phyloP scores from a whole-genome alignment of 37 sponge, comb jelly and placozoan genomes.

The Hormiphora californensis region DNA sequence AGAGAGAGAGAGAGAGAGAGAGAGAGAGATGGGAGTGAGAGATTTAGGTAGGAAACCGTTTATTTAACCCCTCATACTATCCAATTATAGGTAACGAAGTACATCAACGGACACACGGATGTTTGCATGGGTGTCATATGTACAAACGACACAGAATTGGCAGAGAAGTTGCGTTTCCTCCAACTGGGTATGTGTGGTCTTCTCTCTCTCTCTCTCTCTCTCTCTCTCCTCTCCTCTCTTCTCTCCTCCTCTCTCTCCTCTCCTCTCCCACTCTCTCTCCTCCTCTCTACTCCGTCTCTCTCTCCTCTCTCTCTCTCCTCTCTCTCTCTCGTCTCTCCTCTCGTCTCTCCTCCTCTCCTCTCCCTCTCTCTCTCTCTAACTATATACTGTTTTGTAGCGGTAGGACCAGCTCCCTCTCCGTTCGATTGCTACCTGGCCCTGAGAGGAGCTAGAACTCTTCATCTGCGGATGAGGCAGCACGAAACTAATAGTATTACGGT shows the following conservation, averaged over 20 bases:
- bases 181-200: constrained; percentile 54
- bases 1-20: not conserved
- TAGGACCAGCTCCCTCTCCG: constrained; percentile 84
- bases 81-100: constrained; percentile 67
- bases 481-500: constrained; percentile 79
- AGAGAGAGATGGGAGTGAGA: not conserved
- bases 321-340: no score
- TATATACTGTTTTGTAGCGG: constrained; percentile 57
- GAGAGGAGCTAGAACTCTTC: constrained; percentile 88
- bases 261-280: not conserved
- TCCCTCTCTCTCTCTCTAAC: not conserved
- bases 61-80: not conserved
- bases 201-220: not conserved
- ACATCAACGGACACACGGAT: constrained; percentile 93
- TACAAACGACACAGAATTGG: constrained; percentile 70
- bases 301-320: not conserved
- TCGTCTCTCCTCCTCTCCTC: no score
- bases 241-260: no score
- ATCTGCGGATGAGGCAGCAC: constrained; percentile 88
- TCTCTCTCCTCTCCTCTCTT: no score
- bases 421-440: constrained; percentile 95
- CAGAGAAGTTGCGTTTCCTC: constrained; percentile 64
- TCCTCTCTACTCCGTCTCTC: not conserved
- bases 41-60: no score
- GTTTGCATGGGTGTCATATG: constrained; percentile 87